Percentiles rank a stretch among this genome's conserved stretches.
Conservation (phyloP, 2,888 invertebrate genomes). For the Drosophila neotestacea region DNA sequence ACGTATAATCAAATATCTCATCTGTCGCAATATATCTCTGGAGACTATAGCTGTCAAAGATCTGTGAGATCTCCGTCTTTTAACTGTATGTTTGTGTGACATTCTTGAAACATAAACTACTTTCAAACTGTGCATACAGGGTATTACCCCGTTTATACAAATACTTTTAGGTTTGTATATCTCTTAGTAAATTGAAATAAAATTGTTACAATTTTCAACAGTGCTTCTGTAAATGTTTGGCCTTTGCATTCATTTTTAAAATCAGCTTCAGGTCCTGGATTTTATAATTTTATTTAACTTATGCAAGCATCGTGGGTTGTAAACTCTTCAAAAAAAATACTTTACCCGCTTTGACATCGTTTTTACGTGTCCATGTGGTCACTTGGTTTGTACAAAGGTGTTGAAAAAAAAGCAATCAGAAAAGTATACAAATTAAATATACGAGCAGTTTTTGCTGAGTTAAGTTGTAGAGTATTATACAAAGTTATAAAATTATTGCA, state of each 20-base stretch:
- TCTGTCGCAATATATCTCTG: not conserved
- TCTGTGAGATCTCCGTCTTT: not conserved
- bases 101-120: not conserved
- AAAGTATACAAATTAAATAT: constrained; percentile 35
- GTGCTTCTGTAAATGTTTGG: constrained; percentile 34
- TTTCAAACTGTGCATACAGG: not conserved
- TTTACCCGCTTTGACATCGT: constrained; percentile 59
- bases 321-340: constrained; percentile 50
- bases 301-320: constrained; percentile 12
- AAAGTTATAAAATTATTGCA: constrained; percentile 10
- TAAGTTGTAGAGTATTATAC: constrained; percentile 16
- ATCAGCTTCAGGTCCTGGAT: constrained; percentile 40
- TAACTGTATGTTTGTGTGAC: not conserved
- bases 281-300: constrained; percentile 52
- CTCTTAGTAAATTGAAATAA: constrained; percentile 40
- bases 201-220: constrained; percentile 45
- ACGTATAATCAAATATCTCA: not conserved
- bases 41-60: not conserved
- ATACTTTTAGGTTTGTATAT: not conserved
- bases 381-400: constrained; percentile 51
- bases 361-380: constrained; percentile 57
- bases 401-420: constrained; percentile 39
- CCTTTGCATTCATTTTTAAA: constrained; percentile 40
- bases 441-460: constrained; percentile 19
- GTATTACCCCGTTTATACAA: not conserved